Evolutionary conservation across 92 coral and sea anemone genomes (phyloP).

Genomic region (Plumapathes pennacea): DNA sequence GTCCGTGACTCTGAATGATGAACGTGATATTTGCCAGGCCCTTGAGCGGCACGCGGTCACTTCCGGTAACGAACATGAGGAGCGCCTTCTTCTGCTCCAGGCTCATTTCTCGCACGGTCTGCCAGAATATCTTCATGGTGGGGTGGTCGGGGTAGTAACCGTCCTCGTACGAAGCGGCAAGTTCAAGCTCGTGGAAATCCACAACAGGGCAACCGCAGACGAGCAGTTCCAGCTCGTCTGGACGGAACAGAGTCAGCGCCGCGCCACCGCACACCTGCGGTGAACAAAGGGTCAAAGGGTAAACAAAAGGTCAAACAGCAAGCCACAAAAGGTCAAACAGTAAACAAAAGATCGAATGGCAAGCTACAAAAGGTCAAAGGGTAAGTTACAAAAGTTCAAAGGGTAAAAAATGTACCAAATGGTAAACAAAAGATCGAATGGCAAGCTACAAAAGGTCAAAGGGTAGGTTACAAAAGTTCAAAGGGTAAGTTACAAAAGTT

Average conservation of each 20-base stretch:
- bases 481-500: too few relatives aligned
- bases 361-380: too few relatives aligned
- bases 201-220: slow-evolving; percentile 91
- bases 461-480: too few relatives aligned
- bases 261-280: slow-evolving; percentile 88
- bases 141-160: slow-evolving; percentile 78
- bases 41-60: slow-evolving; percentile 93
- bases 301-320: background rate
- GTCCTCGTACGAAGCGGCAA: slow-evolving; percentile 86
- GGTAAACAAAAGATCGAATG: too few relatives aligned
- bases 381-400: too few relatives aligned
- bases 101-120: slow-evolving; percentile 76
- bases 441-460: too few relatives aligned
- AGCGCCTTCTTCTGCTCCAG: slow-evolving; percentile 80
- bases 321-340: too few relatives aligned
- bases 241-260: slow-evolving; percentile 77
- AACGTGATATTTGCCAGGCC: slow-evolving; percentile 71
- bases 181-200: slow-evolving; percentile 74
- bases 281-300: too few relatives aligned
- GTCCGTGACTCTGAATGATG: slow-evolving; percentile 83
- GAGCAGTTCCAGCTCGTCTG: slow-evolving; percentile 87
- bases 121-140: slow-evolving; percentile 78
- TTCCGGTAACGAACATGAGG: slow-evolving; percentile 91
- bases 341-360: too few relatives aligned
- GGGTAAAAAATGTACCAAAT: too few relatives aligned